phyloP scores from a whole-genome alignment of 2,113 vertebrate genomes.

The Oryzias melastigma region DNA sequence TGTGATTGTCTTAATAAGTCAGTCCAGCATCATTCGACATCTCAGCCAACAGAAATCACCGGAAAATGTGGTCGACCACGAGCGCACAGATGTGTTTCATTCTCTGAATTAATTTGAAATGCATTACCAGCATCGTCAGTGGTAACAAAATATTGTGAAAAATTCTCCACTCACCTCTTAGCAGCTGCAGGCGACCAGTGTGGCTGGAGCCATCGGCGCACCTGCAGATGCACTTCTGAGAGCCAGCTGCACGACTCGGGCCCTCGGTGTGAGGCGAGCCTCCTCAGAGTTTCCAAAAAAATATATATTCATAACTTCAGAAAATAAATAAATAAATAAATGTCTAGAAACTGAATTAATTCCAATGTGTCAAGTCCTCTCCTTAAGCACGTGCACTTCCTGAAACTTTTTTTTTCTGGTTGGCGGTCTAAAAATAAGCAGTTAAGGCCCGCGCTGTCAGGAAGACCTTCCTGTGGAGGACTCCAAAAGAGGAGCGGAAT shows the following conservation, averaged over 20 bases:
- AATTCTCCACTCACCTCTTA: constrained; percentile 24
- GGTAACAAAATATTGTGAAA: neutral
- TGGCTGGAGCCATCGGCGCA: constrained; percentile 18
- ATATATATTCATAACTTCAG: neutral
- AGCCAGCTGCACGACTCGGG: constrained; percentile 21
- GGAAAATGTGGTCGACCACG: constrained; percentile 9
- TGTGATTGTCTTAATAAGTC: neutral
- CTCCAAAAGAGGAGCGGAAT: too few species aligned
- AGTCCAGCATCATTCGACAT: constrained; percentile 2
- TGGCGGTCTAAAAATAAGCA: too few species aligned
- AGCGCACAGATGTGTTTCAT: constrained; percentile 19
- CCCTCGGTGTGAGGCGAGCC: constrained; percentile 6
- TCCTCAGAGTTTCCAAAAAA: constrained; percentile 1
- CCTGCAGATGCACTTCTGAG: neutral
- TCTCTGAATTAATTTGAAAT: constrained; percentile 17
- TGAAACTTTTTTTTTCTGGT: too few species aligned
- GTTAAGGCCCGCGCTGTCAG: too few species aligned
- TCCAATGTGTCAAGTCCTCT: too few species aligned
- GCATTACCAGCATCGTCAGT: constrained; percentile 1
- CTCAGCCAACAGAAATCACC: neutral
- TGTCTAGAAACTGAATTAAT: too few species aligned
- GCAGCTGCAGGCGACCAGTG: constrained; percentile 29
- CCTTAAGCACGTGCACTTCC: too few species aligned
- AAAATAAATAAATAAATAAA: too few species aligned
- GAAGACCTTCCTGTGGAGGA: too few species aligned